These are phyloP conservation scores for Simalia tracyae DNA, from an alignment of 2,797 vertebrate genomes.

Conservation along the genomic window DNA sequence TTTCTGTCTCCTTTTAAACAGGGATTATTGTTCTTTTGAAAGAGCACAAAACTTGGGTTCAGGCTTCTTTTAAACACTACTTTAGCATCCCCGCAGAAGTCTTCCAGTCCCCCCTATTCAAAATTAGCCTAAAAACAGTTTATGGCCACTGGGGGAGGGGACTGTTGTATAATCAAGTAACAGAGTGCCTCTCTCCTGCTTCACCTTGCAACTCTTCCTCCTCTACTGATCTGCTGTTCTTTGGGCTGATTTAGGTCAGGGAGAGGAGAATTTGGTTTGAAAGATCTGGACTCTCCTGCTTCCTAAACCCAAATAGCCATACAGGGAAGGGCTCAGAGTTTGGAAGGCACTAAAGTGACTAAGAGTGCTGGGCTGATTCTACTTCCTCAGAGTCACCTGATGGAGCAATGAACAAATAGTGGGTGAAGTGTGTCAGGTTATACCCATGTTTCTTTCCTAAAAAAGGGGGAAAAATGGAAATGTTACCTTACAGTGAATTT, in stretches of 20 bases:
- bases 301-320: not conserved
- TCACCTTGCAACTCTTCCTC: not conserved
- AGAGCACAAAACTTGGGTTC: not conserved
- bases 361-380: not conserved
- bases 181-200: not conserved
- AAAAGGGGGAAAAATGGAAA: not conserved
- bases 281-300: not conserved
- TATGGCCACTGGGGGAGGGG: not conserved
- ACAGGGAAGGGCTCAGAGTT: not conserved
- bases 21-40: not conserved
- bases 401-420: not conserved
- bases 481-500: not conserved
- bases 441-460: not conserved
- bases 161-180: not conserved
- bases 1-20: not conserved
- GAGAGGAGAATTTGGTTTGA: not conserved
- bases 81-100: not conserved
- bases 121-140: not conserved
- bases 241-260: not conserved
- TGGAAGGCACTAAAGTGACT: not conserved
- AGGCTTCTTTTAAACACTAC: not conserved
- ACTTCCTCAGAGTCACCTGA: not conserved
- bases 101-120: not conserved
- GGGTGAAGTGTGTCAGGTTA: not conserved
- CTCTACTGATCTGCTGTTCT: not conserved